Evolutionary conservation across 2,797 vertebrate species (phyloP).

Genomic region (Heterohyrax brucei): DNA sequence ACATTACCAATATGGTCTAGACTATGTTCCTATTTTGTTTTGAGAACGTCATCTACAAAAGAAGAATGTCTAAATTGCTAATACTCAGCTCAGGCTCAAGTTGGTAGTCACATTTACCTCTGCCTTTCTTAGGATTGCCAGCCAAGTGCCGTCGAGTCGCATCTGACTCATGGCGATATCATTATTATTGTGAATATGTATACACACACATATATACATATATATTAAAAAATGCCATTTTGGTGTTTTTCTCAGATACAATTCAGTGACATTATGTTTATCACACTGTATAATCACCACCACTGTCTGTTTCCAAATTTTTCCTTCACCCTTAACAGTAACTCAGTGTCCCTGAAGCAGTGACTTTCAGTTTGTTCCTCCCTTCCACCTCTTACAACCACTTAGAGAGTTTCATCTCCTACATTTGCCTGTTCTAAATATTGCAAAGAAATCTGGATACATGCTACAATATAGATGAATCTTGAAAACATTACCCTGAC

Average conservation of each 20-base stretch:
- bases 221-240: no score
- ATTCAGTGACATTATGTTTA: not conserved
- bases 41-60: slow-evolving; percentile 18
- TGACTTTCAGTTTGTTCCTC: not conserved
- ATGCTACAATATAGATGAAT: not conserved
- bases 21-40: not conserved
- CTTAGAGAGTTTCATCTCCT: not conserved
- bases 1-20: not conserved
- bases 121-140: not conserved
- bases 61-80: not conserved
- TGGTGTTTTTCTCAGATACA: no score
- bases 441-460: not conserved
- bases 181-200: no score
- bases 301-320: not conserved
- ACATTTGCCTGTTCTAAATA: not conserved
- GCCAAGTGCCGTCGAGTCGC: no score
- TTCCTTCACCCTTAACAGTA: not conserved
- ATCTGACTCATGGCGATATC: no score
- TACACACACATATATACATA: no score
- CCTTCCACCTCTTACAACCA: not conserved
- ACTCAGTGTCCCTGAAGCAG: not conserved
- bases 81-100: not conserved
- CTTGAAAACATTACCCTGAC: not conserved
- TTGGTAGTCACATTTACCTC: not conserved
- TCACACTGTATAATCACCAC: not conserved